phyloP scores from a whole-genome alignment of 2,113 vertebrate genomes.

The Eonycteris spelaea region DNA sequence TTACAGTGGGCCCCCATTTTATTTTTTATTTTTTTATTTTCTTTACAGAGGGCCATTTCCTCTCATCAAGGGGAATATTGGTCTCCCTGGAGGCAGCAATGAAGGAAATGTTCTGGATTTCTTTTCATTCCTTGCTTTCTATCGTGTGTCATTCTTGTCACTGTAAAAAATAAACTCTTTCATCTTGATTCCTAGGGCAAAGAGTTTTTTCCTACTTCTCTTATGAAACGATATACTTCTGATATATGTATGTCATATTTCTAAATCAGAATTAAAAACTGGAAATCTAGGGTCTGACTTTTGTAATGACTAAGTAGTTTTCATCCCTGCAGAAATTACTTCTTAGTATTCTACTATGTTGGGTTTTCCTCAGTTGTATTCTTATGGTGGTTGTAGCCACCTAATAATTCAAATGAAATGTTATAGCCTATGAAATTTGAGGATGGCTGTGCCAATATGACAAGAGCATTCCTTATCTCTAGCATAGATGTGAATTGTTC shows the following conservation, averaged over 20 bases:
- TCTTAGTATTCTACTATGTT: neutral
- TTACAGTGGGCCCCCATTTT: neutral
- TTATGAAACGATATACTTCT: neutral
- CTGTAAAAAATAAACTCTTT: neutral
- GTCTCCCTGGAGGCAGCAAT: neutral
- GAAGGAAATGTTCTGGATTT: neutral
- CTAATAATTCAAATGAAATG: neutral
- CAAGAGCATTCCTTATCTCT: neutral
- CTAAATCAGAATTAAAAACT: slow-evolving; percentile 2
- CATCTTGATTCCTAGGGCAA: neutral
- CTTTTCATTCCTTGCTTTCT: neutral
- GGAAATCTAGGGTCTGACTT: neutral
- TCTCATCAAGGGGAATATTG: neutral
- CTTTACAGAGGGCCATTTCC: neutral
- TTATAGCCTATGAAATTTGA: neutral
- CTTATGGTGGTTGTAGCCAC: neutral
- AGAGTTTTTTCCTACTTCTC: neutral
- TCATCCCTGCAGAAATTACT: neutral
- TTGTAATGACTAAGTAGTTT: neutral
- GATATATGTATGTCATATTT: neutral
- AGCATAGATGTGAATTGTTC: neutral
- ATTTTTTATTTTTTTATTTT: no score
- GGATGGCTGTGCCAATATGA: no score
- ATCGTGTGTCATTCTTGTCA: neutral
- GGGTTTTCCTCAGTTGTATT: neutral